Evolutionary conservation across 37 sponge, comb jelly and placozoan species (phyloP).

Genomic region (Dysidea cf. avara): DNA sequence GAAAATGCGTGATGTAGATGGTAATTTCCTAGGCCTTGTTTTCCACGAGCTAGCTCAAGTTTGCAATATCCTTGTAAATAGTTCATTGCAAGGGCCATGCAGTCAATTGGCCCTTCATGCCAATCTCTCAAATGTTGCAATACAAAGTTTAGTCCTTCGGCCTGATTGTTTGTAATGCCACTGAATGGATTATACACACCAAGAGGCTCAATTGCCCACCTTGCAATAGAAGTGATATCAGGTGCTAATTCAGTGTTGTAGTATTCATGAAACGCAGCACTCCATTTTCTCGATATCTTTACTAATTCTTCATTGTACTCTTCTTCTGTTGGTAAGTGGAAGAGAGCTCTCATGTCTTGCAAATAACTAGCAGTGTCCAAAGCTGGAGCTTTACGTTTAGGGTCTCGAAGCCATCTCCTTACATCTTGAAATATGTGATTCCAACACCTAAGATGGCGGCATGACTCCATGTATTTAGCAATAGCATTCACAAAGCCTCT

Average conservation of each 20-base stretch:
- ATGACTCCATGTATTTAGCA: not conserved
- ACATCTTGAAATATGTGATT: constrained; percentile 43
- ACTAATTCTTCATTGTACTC: not conserved
- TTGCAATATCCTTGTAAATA: too few species aligned
- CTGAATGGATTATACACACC: constrained; percentile 25
- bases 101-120: too few species aligned
- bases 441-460: constrained; percentile 35
- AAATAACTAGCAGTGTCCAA: constrained; percentile 4
- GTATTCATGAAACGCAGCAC: constrained; percentile 9
- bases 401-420: constrained; percentile 17
- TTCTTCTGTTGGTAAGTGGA: not conserved
- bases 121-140: too few species aligned
- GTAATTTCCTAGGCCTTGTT: too few species aligned
- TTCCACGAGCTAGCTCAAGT: too few species aligned
- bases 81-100: too few species aligned
- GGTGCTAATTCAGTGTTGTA: not conserved
- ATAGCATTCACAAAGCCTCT: constrained; percentile 34
- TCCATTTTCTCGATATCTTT: not conserved
- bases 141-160: not conserved
- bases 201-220: constrained; percentile 10
- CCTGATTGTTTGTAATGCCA: constrained; percentile 17
- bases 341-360: not conserved
- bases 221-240: not conserved
- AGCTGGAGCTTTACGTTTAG: constrained; percentile 2
- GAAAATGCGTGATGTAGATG: too few species aligned